Base-by-base conservation (phyloP, 2,113 vertebrate species). In the Miniopterus natalensis region DNA sequence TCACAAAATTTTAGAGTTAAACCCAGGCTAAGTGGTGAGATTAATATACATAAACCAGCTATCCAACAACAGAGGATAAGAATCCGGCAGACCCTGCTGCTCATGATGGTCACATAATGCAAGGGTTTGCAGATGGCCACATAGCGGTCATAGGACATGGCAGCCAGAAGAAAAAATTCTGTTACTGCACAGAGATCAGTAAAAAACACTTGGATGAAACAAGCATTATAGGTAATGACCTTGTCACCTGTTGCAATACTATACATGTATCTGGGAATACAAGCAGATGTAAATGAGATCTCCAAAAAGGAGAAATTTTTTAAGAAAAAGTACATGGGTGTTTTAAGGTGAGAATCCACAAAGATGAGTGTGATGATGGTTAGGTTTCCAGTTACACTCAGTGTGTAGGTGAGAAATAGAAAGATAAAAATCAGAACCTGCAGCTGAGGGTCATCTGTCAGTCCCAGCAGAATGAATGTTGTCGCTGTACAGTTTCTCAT, bases 51-150 rank as follows among this genome's bases (percentile, higher is more conserved):
- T 21, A 96, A 88, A 31, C 92, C 90, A 70, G 70, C 15, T 65
- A 90, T 25, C 94, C 96, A 96, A 42, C 73, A 94, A 42, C 61
- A 84, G 12, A 88, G 11, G 20, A 95, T 40, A 17, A 97, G 92
- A 29, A n/a, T 45, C 25, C 65, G 49, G n/a, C 90, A 95, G 18
- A 88, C 73, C 25, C 36, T 83, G 25, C 1, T 57, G n/a, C 31
- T 92, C 96, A 96, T 95, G 49, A 91, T 96, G 49, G 40, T 90
- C 7, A 51, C 55, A 11, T 96, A 97, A 47, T 92, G 92, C 40
- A 96, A 36, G 21, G 89, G 95, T 10, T 90, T 84, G 74, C 96
- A 96, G 57, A 63, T 63, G 59, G 59, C 59, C 59, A 63, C 59
- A 29, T 27, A 63, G 59, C 59, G 59, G 59, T 63, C 59, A 63